Conservation (phyloP, 1,140 invertebrate genomes). For the Nomia melanderi region DNA sequence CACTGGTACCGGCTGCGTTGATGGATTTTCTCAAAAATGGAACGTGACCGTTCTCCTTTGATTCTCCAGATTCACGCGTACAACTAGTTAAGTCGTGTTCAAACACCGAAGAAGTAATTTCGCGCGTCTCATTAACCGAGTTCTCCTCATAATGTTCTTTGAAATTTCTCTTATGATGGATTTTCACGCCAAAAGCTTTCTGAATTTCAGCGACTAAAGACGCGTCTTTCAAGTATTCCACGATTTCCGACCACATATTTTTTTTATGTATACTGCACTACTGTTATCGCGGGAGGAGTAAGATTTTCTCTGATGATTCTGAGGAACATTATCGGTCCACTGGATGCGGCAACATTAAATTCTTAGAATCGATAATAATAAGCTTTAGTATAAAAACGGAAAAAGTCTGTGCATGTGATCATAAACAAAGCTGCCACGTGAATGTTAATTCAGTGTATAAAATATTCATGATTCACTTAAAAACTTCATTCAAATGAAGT, state of each 20-base stretch:
- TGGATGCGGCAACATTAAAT: background rate
- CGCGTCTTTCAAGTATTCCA: constrained; percentile 86
- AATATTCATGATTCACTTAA: constrained; percentile 5
- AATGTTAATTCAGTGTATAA: background rate
- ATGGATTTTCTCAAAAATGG: constrained; percentile 13
- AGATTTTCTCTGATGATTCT: constrained; percentile 11
- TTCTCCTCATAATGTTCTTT: constrained; percentile 69
- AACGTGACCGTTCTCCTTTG: constrained; percentile 50
- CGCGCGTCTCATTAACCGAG: constrained; percentile 63
- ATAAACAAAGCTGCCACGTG: background rate
- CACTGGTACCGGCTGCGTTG: constrained; percentile 14
- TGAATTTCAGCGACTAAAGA: constrained; percentile 87
- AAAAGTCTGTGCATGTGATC: background rate
- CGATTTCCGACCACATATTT: constrained; percentile 72
- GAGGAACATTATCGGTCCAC: background rate
- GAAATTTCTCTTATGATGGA: constrained; percentile 73
- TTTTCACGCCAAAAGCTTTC: constrained; percentile 85
- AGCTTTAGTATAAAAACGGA: background rate
- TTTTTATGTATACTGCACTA: background rate
- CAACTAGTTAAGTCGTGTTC: constrained; percentile 66
- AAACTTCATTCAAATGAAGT: background rate
- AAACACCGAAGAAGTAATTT: constrained; percentile 54
- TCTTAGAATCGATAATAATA: background rate
- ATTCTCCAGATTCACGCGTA: constrained; percentile 25
- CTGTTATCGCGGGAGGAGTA: constrained; percentile 5